Evolutionary conservation across 1,140 invertebrate species (phyloP).

Genomic region (Trichonephila clavata): DNA sequence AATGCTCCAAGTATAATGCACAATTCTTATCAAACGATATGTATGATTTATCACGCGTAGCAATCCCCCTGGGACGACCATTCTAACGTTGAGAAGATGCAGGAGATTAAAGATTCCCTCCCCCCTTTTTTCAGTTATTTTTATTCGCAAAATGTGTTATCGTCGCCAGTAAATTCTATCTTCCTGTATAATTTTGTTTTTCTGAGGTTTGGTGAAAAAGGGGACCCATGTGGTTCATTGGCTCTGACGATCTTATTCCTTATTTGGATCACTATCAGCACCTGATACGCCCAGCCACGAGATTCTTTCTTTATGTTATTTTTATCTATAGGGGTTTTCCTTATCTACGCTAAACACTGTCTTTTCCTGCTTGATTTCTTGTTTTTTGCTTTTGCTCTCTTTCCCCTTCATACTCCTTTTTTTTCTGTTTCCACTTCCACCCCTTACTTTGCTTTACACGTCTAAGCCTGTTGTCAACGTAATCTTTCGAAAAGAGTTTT

Average conservation of each 20-base stretch:
- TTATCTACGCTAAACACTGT: conserved; percentile 75
- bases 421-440: background rate
- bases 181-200: conserved; percentile 73
- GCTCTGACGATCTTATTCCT: conserved; percentile 60
- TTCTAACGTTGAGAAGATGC: conserved; percentile 6
- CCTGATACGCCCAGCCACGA: conserved; percentile 62
- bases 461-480: conserved; percentile 66
- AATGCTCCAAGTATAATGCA: conserved; percentile 44
- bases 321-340: conserved; percentile 70
- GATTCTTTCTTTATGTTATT: conserved; percentile 64
- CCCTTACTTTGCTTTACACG: background rate
- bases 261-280: conserved; percentile 70
- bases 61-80: conserved; percentile 49
- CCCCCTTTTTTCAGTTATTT: conserved; percentile 54
- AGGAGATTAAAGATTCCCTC: conserved; percentile 61
- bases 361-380: conserved; percentile 72
- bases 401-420: background rate
- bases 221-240: conserved; percentile 70
- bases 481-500: conserved; percentile 34
- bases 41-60: conserved; percentile 55
- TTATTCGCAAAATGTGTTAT: conserved; percentile 62
- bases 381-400: conserved; percentile 39
- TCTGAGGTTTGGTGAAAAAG: conserved; percentile 42
- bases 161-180: conserved; percentile 71
- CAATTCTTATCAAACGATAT: conserved; percentile 61